phyloP scores from a whole-genome alignment of 2,113 vertebrate species.

The human (Homo sapiens) region GRCh38 chr15:98556501-98557000 shows the following conservation, averaged over 20 bases:
- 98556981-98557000: not conserved
- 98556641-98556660: conserved; percentile 32
- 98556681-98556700: not conserved
- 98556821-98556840: conserved; percentile 32
- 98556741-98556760: not conserved
- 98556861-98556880: conserved; percentile 59
- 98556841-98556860: conserved; percentile 29
- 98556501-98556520: not conserved
- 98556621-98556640: not conserved
- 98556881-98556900: not conserved
- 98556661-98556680: not conserved
- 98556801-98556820: conserved; percentile 4
- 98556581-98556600: not conserved
- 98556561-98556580: not conserved
- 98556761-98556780: not conserved
- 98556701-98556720: not conserved
- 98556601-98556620: not conserved
- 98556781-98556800: conserved; percentile 46
- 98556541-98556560: not conserved
- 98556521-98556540: too few relatives aligned
- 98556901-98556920: not conserved
- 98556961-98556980: conserved; percentile 24
- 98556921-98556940: not conserved
- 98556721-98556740: not conserved
- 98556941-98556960: not conserved